Evolutionary conservation across 2,888 invertebrate species (phyloP).

Genomic region (Homarus gammarus): DNA sequence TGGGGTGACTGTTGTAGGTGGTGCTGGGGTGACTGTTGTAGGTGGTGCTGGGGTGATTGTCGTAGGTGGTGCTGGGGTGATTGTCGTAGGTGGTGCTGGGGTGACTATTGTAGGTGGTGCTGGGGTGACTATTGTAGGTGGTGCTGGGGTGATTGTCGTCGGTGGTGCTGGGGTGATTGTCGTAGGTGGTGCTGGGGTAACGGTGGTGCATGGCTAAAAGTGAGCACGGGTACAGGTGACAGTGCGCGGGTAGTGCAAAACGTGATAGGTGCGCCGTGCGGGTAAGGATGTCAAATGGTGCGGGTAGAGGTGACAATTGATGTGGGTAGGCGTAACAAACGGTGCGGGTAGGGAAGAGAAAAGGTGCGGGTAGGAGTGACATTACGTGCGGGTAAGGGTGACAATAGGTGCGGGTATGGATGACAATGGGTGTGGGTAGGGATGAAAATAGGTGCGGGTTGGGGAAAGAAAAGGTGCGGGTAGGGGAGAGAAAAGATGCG

Average conservation of each 20-base stretch:
- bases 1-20: background rate
- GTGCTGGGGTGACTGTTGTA: background rate
- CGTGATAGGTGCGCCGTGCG: too few species aligned
- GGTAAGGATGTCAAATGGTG: slow-evolving; percentile 4
- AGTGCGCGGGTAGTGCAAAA: background rate
- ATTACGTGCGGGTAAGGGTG: background rate
- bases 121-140: too few species aligned
- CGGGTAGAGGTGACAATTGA: background rate
- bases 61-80: too few species aligned
- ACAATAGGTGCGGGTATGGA: background rate
- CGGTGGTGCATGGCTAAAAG: too few species aligned
- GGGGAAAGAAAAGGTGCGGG: slow-evolving; percentile 7
- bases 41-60: background rate
- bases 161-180: too few species aligned
- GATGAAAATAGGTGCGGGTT: background rate
- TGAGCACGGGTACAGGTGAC: background rate
- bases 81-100: too few species aligned
- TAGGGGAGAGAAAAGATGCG: background rate
- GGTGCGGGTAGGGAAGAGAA: slow-evolving; percentile 3
- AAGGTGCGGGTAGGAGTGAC: slow-evolving; percentile 5
- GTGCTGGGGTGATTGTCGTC: too few species aligned
- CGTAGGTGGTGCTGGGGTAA: too few species aligned
- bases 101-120: too few species aligned
- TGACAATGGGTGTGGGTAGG: background rate
- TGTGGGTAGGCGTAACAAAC: too few species aligned